phyloP scores from a whole-genome alignment of 2,888 invertebrate species.

The Byasa hedistus region DNA sequence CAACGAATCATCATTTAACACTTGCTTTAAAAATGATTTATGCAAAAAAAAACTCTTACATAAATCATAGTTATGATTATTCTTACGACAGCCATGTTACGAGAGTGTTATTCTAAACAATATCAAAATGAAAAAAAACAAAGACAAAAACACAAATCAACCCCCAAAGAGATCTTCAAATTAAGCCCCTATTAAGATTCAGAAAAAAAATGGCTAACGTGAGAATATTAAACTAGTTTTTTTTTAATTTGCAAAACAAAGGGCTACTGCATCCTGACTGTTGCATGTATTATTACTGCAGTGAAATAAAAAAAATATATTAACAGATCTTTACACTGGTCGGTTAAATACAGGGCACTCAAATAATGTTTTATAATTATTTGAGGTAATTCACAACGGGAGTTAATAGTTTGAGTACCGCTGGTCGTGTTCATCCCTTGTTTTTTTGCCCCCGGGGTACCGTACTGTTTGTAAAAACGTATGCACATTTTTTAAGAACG shows the following conservation, averaged over 20 bases:
- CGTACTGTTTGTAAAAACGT: slow-evolving; percentile 74
- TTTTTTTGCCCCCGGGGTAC: slow-evolving; percentile 53
- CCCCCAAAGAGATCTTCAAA: slow-evolving; percentile 79
- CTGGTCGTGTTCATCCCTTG: slow-evolving; percentile 51
- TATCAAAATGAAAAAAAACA: slow-evolving; percentile 50
- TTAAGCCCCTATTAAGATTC: slow-evolving; percentile 77
- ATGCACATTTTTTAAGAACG: slow-evolving; percentile 77
- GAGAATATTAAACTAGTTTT: slow-evolving; percentile 69
- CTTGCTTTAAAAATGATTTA: background rate
- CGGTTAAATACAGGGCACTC: too few relatives aligned
- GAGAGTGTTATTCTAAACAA: slow-evolving; percentile 76
- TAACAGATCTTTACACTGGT: too few relatives aligned
- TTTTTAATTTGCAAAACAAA: slow-evolving; percentile 50
- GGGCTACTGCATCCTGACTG: slow-evolving; percentile 55
- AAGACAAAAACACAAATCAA: slow-evolving; percentile 56
- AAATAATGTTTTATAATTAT: too few relatives aligned
- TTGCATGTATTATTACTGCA: slow-evolving; percentile 60
- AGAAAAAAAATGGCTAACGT: slow-evolving; percentile 64
- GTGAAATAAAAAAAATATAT: slow-evolving; percentile 33
- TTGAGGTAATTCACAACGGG: too few relatives aligned
- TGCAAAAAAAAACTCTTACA: background rate
- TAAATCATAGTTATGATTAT: slow-evolving; percentile 74
- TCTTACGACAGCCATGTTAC: slow-evolving; percentile 76
- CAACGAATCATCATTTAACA: background rate
- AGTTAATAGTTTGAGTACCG: slow-evolving; percentile 43